A percentile compares a stretch with the other conserved stretches of the same genome.
These are phyloP conservation scores for Anthrax anthrax DNA, from an alignment of 2,888 invertebrate species.

Conservation along the genomic window DNA sequence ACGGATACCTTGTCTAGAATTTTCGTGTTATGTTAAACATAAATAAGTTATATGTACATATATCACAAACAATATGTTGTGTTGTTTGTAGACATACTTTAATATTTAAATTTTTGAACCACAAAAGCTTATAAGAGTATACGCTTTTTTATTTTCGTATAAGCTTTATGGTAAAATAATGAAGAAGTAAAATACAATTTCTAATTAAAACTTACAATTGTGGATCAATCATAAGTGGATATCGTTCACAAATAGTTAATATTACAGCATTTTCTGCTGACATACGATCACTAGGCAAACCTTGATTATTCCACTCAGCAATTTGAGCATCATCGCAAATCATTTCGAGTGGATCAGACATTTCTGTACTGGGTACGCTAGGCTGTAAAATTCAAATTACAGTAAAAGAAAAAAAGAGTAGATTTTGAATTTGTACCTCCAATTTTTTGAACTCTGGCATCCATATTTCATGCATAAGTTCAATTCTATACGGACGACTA, in stretches of 20 bases:
- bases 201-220: slow-evolving; percentile 50
- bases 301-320: slow-evolving; percentile 91
- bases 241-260: slow-evolving; percentile 72
- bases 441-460: slow-evolving; percentile 58
- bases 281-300: slow-evolving; percentile 82
- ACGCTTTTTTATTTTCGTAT: too few relatives aligned
- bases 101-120: too few relatives aligned
- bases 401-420: too few relatives aligned
- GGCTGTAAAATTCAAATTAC: slow-evolving; percentile 42
- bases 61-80: too few relatives aligned
- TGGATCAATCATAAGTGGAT: slow-evolving; percentile 93
- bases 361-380: slow-evolving; percentile 64
- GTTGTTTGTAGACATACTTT: too few relatives aligned
- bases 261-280: slow-evolving; percentile 91
- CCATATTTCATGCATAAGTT: slow-evolving; percentile 68
- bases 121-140: neutral
- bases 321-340: slow-evolving; percentile 85
- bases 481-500: slow-evolving; percentile 64
- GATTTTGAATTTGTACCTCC: slow-evolving; percentile 32
- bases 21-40: neutral
- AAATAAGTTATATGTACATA: too few relatives aligned
- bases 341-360: slow-evolving; percentile 68
- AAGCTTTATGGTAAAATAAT: neutral
- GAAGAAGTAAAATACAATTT: neutral
- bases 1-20: slow-evolving; percentile 64